Percentiles rank a stretch among this genome's conserved stretches.
Evolutionary conservation across 2,113 vertebrate genomes (phyloP).

Genomic region (Phaethon lepturus): DNA sequence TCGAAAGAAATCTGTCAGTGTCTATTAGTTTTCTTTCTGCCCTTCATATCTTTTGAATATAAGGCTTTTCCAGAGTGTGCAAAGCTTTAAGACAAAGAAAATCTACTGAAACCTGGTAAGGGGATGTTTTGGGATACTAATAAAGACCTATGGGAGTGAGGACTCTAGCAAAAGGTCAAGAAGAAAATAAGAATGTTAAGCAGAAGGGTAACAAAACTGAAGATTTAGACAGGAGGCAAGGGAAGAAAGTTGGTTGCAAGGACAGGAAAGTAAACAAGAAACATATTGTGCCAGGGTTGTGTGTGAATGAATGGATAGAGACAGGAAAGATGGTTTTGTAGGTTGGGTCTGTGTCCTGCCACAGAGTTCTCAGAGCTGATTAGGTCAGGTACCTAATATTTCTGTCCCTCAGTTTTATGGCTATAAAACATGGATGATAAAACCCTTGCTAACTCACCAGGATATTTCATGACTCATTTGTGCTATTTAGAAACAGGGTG

Average conservation of each 20-base stretch:
- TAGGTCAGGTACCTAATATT: not conserved
- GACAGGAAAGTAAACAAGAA: not conserved
- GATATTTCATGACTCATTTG: not conserved
- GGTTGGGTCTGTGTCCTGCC: not conserved
- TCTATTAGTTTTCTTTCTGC: not conserved
- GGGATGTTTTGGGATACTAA: not conserved
- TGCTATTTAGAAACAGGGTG: not conserved
- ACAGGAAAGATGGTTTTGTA: not conserved
- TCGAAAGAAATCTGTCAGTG: not conserved
- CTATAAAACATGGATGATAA: not conserved
- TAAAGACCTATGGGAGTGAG: not conserved
- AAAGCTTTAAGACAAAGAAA: not conserved
- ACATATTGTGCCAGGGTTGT: not conserved
- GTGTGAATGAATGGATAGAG: not conserved
- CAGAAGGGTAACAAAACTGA: not conserved
- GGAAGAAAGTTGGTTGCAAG: not conserved
- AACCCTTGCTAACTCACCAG: not conserved
- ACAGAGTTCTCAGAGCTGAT: not conserved
- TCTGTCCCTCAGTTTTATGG: not conserved
- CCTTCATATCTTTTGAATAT: not conserved
- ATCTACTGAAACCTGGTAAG: not conserved
- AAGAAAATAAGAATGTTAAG: not conserved
- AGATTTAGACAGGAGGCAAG: not conserved
- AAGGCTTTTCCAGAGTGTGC: not conserved
- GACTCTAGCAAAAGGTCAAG: not conserved